A percentile compares a stretch with the other conserved stretches of the same genome.
phyloP scores from a whole-genome alignment of 2,888 invertebrate genomes.

The Ophion costatus region DNA sequence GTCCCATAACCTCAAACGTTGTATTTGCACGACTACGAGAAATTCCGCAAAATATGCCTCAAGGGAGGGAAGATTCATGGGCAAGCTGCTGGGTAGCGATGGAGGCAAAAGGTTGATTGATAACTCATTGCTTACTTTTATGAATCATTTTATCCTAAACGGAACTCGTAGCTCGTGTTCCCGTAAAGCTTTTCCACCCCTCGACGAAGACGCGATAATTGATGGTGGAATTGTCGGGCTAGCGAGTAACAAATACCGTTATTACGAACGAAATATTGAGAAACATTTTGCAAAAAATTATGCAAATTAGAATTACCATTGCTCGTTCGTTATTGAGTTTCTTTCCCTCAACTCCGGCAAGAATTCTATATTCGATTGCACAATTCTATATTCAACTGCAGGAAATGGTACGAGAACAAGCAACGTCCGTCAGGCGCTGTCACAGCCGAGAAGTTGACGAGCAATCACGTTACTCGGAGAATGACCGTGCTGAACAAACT shows the following conservation, averaged over 20 bases:
- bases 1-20: constrained; percentile 55
- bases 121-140: background rate
- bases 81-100: constrained; percentile 67
- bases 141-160: background rate
- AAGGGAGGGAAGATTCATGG: constrained; percentile 70
- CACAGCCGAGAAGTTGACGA: constrained; percentile 77
- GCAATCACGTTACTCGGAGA: constrained; percentile 86
- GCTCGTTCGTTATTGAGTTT: too few relatives aligned
- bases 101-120: constrained; percentile 68
- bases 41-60: background rate
- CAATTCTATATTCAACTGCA: constrained; percentile 31
- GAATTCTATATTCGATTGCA: background rate
- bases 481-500: constrained; percentile 90
- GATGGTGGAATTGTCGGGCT: too few relatives aligned
- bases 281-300: too few relatives aligned
- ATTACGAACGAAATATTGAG: too few relatives aligned
- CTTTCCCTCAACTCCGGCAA: too few relatives aligned
- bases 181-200: too few relatives aligned
- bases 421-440: constrained; percentile 74
- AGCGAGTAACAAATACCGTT: too few relatives aligned
- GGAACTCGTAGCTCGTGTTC: background rate
- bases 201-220: too few relatives aligned
- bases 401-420: constrained; percentile 70
- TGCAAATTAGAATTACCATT: too few relatives aligned
- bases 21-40: constrained; percentile 27